Base-by-base conservation (phyloP, 2,797 vertebrate genomes). In the Geranospiza caerulescens region DNA sequence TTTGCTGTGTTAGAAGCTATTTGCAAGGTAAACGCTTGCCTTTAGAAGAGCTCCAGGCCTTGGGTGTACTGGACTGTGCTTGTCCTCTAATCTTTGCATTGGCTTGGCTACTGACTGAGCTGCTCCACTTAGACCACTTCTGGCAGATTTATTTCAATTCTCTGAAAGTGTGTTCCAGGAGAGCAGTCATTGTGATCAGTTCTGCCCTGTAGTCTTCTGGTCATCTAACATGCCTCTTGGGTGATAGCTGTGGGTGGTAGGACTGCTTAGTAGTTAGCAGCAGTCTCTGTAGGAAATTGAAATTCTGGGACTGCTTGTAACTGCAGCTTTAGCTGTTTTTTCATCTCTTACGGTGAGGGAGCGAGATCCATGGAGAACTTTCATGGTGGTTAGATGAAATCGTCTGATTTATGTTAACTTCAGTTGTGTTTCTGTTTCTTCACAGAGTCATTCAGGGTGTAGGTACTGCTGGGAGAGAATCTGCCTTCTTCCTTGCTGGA, bases 11-110 rank as follows among this genome's bases (percentile, higher is more conserved):
- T 68, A n/a, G 27, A 55, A 44, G 34, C 72, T 74, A 11, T 17
- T 36, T 26, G 10, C 33, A 15, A 21, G 64, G 56, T 45, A 36
- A 74, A 29, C 0, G 4, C 25, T 80, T 0, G 1, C 3, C 14
- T 93, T 86, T 19, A n/a, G 52, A 71, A 83, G 53, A 90, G 34
- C 48, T 72, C 29, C 25, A 23, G 16, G 29, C 38, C 12, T 72
- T 72, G 21, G 31, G 12, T 11, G 2, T 48, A 8, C 10, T 31
- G 33, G 29, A 12, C n/a, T 75, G 5, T 75, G 11, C n/a, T 82
- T 7, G 27, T 78, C 21, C 20, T 78, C 44, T 50, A 17, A 17
- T 48, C 36, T 86, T 78, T 56, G 22, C 6, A 0, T 23, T 83
- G 68, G 18, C 34, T 68, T 87, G 48, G 25, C 36, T 79, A 5